Conservation (phyloP, 2,888 invertebrate genomes). For the Chorisops tibialis region DNA sequence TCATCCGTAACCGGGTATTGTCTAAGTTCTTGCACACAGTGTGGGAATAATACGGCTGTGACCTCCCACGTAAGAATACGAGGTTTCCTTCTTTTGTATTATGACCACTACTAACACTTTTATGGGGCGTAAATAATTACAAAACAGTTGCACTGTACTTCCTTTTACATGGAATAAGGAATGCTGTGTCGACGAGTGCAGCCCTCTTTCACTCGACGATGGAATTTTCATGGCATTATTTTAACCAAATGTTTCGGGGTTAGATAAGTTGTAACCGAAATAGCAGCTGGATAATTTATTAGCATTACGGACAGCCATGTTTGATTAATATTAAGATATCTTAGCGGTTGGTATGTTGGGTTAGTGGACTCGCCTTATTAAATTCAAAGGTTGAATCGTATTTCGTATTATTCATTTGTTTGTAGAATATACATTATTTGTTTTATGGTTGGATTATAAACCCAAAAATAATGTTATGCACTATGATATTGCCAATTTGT, state of each 20-base stretch:
- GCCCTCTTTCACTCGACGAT: conserved; percentile 14
- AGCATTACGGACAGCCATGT: too few species aligned
- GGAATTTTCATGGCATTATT: conserved; percentile 12
- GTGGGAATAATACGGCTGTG: conserved; percentile 10
- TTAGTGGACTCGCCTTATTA: too few species aligned
- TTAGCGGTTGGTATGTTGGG: too few species aligned
- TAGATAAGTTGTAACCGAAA: too few species aligned
- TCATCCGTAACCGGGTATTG: conserved; percentile 19
- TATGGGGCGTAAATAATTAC: conserved; percentile 25
- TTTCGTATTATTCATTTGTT: too few species aligned
- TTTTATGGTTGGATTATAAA: too few species aligned
- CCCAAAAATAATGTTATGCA: too few species aligned
- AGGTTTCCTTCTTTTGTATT: conserved; percentile 23
- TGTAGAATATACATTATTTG: too few species aligned
- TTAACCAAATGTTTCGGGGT: conserved; percentile 20
- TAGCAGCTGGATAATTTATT: too few species aligned
- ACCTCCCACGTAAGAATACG: conserved; percentile 20
- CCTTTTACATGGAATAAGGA: conserved; percentile 8
- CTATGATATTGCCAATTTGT: too few species aligned
- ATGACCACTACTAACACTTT: conserved; percentile 23
- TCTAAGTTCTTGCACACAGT: conserved; percentile 7
- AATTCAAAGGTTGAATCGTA: too few species aligned
- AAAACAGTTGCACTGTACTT: conserved; percentile 20
- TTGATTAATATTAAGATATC: too few species aligned
- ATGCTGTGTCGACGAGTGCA: background rate